These are phyloP conservation scores for Ceramica pisi DNA, from an alignment of 2,888 invertebrate species.

Conservation along the genomic window DNA sequence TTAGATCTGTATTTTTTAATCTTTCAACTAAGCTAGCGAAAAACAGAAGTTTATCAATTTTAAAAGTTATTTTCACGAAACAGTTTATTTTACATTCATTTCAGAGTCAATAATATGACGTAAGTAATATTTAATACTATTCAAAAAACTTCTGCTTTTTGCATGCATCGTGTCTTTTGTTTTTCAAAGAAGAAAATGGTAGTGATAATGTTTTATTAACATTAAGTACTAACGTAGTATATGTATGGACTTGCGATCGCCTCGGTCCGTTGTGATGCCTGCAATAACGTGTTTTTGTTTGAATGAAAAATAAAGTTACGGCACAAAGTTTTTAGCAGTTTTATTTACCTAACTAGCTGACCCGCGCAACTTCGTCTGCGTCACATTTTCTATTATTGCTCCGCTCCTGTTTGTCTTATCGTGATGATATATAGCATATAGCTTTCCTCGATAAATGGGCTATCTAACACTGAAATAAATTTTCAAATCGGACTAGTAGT, in stretches of 20 bases:
- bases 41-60: conserved; percentile 31
- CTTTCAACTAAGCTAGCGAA: conserved; percentile 53
- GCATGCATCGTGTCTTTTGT: conserved; percentile 27
- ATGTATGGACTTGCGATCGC: conserved; percentile 52
- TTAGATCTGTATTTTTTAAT: conserved; percentile 77
- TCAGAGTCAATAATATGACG: conserved; percentile 11
- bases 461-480: too few relatives aligned
- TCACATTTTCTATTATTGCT: too few relatives aligned
- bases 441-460: too few relatives aligned
- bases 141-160: conserved; percentile 41
- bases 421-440: too few relatives aligned
- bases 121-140: not conserved
- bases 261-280: conserved; percentile 75
- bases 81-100: not conserved
- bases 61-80: not conserved
- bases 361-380: too few relatives aligned
- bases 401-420: too few relatives aligned
- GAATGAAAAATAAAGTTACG: conserved; percentile 84
- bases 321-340: conserved; percentile 76
- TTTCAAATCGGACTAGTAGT: too few relatives aligned
- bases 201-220: conserved; percentile 50
- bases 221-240: conserved; percentile 63
- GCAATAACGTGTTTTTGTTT: conserved; percentile 84
- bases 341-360: too few relatives aligned
- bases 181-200: conserved; percentile 48